These are phyloP conservation scores for Coptodon rendalli DNA, from an alignment of 2,113 vertebrate species.

Conservation along the genomic window DNA sequence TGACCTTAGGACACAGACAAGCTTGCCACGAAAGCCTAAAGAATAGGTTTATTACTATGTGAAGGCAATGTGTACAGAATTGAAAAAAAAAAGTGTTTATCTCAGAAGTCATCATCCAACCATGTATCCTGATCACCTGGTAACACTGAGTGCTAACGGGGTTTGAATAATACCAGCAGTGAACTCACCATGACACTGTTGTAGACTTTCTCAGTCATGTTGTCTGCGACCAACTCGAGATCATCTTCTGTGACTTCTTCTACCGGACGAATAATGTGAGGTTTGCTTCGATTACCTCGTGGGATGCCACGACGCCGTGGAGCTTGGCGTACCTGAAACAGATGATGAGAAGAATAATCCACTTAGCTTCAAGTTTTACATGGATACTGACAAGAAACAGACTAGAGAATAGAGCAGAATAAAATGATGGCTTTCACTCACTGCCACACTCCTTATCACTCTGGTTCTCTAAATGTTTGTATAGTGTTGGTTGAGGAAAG, in stretches of 20 bases:
- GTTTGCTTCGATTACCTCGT: conserved; percentile 38
- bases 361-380: neutral
- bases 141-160: fast-evolving
- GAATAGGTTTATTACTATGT: fast-evolving
- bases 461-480: neutral
- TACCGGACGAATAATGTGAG: conserved; percentile 57
- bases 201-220: conserved; percentile 70
- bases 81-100: neutral
- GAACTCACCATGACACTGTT: conserved; percentile 60
- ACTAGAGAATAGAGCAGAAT: neutral
- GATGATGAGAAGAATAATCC: neutral
- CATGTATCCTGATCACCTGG: neutral
- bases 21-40: fast-evolving
- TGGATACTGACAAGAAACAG: neutral
- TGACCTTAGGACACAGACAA: neutral
- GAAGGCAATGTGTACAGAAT: neutral
- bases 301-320: conserved; percentile 9
- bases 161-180: neutral
- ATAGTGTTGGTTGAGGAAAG: neutral
- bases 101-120: neutral
- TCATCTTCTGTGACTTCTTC: conserved; percentile 72
- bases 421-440: neutral
- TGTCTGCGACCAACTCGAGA: conserved; percentile 64
- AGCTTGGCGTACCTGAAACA: conserved; percentile 37
- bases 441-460: neutral